phyloP scores from a whole-genome alignment of 2,797 vertebrate genomes.

The Amniataba percoides region DNA sequence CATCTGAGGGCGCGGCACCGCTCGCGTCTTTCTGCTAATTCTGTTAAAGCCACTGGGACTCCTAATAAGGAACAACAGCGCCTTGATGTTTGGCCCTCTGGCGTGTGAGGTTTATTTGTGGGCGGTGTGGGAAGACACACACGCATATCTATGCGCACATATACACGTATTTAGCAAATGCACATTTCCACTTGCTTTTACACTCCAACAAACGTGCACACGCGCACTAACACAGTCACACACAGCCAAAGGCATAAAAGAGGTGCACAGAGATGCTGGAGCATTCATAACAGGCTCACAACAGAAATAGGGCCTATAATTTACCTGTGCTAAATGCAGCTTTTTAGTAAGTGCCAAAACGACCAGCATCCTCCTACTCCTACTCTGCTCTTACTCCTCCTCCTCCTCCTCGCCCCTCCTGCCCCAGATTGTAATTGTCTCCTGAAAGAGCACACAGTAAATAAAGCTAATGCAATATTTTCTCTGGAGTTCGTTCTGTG shows the following conservation, averaged over 20 bases:
- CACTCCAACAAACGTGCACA: slow-evolving; percentile 10
- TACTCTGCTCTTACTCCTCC: slow-evolving; percentile 50
- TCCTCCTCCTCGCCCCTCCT: slow-evolving; percentile 52
- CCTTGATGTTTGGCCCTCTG: slow-evolving; percentile 82
- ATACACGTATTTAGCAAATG: slow-evolving; percentile 50
- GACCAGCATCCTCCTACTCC: slow-evolving; percentile 60
- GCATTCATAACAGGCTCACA: slow-evolving; percentile 70
- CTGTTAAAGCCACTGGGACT: slow-evolving; percentile 74
- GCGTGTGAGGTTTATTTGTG: slow-evolving; percentile 76
- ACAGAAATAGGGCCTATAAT: slow-evolving; percentile 72
- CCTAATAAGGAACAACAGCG: slow-evolving; percentile 73
- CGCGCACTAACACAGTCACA: slow-evolving; percentile 25
- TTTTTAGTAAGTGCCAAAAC: slow-evolving; percentile 69
- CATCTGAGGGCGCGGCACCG: slow-evolving; percentile 57
- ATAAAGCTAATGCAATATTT: slow-evolving; percentile 81
- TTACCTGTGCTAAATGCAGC: slow-evolving; percentile 79
- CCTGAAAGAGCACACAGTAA: slow-evolving; percentile 71
- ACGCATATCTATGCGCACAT: slow-evolving; percentile 46
- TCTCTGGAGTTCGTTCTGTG: slow-evolving; percentile 60
- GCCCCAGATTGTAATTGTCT: slow-evolving; percentile 76
- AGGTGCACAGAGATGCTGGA: slow-evolving; percentile 58
- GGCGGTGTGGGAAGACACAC: slow-evolving; percentile 68
- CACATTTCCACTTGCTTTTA: slow-evolving; percentile 38
- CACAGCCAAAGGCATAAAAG: slow-evolving; percentile 61
- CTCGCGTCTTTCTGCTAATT: slow-evolving; percentile 70